Conservation (phyloP, 2,797 vertebrate species). For the Amniataba percoides region DNA sequence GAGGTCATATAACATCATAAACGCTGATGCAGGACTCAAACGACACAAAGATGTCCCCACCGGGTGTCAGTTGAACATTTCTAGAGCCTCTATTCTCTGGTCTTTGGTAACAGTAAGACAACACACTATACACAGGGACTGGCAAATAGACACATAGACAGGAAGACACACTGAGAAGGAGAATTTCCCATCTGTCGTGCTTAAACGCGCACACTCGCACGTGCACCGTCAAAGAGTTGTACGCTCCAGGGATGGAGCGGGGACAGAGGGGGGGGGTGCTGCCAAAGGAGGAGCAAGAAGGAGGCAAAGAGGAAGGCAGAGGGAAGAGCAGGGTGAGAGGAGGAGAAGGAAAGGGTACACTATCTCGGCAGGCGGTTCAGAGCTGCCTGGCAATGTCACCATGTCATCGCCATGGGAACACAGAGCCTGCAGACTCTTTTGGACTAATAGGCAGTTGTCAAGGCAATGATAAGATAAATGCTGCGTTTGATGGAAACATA, state of each 20-base stretch:
- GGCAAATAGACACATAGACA: slow-evolving; percentile 29
- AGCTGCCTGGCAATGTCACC: slow-evolving; percentile 83
- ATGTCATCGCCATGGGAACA: slow-evolving; percentile 84
- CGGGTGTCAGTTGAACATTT: slow-evolving; percentile 36
- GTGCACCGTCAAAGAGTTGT: slow-evolving; percentile 52
- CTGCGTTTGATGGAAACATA: slow-evolving; percentile 84
- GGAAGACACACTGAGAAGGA: slow-evolving; percentile 33
- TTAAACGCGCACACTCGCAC: slow-evolving; percentile 21
- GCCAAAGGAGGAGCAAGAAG: slow-evolving; percentile 55
- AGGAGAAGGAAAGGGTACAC: slow-evolving; percentile 61
- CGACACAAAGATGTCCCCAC: slow-evolving; percentile 12
- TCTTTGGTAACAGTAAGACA: slow-evolving; percentile 16
- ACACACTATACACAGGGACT: slow-evolving; percentile 13
- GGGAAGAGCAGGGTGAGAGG: slow-evolving; percentile 53
- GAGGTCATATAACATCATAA: slow-evolving; percentile 20
- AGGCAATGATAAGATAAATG: slow-evolving; percentile 86
- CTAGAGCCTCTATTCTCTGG: slow-evolving; percentile 13
- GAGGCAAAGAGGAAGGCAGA: slow-evolving; percentile 45
- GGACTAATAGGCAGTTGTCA: slow-evolving; percentile 87
- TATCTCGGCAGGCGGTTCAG: slow-evolving; percentile 73
- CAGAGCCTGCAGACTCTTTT: slow-evolving; percentile 73
- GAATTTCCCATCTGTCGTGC: slow-evolving; percentile 46
- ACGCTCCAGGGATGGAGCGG: slow-evolving; percentile 39
- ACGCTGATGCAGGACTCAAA: slow-evolving; percentile 5
- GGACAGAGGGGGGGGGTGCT: slow-evolving; percentile 19